Evolutionary conservation across 1,140 invertebrate species (phyloP).

Genomic region (Hylyphantes graminicola): DNA sequence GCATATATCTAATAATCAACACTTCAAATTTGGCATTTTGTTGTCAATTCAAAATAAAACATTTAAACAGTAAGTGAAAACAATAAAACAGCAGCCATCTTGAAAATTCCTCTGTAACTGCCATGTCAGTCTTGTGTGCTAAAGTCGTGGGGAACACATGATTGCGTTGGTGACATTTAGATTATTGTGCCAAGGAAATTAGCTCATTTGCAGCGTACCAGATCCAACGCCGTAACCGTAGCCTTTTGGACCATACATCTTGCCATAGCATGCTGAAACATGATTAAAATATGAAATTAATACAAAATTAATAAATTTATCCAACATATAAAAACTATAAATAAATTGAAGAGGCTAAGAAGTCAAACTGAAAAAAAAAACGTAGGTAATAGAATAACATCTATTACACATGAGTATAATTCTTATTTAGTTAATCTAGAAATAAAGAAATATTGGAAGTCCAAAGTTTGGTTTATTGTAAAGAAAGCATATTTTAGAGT

Average conservation of each 20-base stretch:
- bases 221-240: slow-evolving; percentile 93
- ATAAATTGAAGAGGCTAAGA: no score
- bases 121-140: slow-evolving; percentile 27
- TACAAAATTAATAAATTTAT: no score
- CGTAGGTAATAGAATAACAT: no score
- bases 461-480: no score
- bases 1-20: neutral
- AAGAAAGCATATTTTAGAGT: no score
- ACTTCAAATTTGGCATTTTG: slow-evolving; percentile 4
- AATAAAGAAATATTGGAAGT: no score
- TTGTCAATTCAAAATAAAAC: slow-evolving; percentile 4
- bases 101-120: slow-evolving; percentile 8
- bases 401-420: no score
- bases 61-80: neutral
- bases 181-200: neutral
- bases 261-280: slow-evolving; percentile 90
- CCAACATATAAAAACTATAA: no score
- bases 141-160: neutral
- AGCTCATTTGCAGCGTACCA: slow-evolving; percentile 71
- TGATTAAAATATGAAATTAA: no score
- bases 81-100: slow-evolving; percentile 8
- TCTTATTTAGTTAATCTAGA: no score
- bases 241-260: slow-evolving; percentile 93
- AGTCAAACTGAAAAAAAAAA: no score
- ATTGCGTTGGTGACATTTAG: neutral